These are phyloP conservation scores for human DNA, from an alignment of 2,113 vertebrate species.

Conservation along the genomic window DNA sequence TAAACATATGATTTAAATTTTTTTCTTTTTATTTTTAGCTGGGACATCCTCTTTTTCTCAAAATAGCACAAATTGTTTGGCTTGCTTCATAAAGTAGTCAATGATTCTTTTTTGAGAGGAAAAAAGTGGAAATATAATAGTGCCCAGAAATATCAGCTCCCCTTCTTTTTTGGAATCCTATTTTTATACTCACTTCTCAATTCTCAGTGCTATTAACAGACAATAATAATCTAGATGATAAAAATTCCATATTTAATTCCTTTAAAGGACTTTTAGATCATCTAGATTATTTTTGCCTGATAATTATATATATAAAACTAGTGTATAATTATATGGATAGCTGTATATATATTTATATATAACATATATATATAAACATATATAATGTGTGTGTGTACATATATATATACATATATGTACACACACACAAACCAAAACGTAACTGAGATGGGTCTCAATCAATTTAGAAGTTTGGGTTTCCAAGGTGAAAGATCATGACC, in stretches of 20 bases:
- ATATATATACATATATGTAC: no score
- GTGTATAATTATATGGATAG: background rate
- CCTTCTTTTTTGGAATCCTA: slow-evolving; percentile 14
- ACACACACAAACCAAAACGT: no score
- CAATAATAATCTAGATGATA: background rate
- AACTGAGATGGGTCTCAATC: no score
- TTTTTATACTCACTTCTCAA: slow-evolving; percentile 37
- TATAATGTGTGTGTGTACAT: no score
- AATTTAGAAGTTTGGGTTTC: no score
- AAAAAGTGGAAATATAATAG: slow-evolving; percentile 9
- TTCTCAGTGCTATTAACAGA: background rate
- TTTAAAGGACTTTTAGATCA: background rate
- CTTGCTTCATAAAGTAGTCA: slow-evolving; percentile 4
- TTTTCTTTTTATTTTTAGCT: background rate
- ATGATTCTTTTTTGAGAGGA: background rate
- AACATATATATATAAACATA: background rate
- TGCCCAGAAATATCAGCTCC: background rate
- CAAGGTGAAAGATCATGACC: no score
- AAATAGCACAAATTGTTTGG: slow-evolving; percentile 37
- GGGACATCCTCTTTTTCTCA: slow-evolving; percentile 24
- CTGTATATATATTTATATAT: background rate
- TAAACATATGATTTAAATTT: background rate
- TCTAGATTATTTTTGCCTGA: background rate
- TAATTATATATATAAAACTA: background rate
- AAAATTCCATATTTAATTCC: background rate